These are phyloP conservation scores for Paratrypauchen microcephalus DNA, from an alignment of 2,797 vertebrate genomes.

Conservation along the genomic window DNA sequence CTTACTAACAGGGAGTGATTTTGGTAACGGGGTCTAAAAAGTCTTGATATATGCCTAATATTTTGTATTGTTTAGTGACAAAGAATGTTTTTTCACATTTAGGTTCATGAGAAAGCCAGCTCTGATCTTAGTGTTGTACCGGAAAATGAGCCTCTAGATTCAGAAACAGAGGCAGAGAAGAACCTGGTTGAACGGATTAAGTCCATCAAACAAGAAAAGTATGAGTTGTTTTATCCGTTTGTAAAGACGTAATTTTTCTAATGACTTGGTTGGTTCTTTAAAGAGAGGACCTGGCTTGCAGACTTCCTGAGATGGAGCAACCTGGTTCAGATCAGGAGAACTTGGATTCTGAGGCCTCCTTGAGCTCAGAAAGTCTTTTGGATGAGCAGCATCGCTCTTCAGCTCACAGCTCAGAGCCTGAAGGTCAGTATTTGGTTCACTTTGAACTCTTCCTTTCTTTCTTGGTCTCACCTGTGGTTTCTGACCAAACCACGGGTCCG, in stretches of 20 bases:
- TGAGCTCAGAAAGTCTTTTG: conserved; percentile 94
- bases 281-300: conserved; percentile 93
- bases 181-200: conserved; percentile 90
- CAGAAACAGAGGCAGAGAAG: conserved; percentile 82
- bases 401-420: conserved; percentile 73
- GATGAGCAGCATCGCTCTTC: conserved; percentile 81
- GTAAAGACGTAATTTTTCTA: not conserved
- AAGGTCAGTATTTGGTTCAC: conserved; percentile 89
- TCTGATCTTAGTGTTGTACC: conserved; percentile 76
- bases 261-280: not conserved
- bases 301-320: conserved; percentile 93
- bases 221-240: conserved; percentile 26
- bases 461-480: conserved; percentile 62
- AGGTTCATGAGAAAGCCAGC: conserved; percentile 74
- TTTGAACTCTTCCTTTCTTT: conserved; percentile 49
- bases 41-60: conserved; percentile 1
- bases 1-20: conserved; percentile 58
- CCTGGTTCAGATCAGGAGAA: conserved; percentile 95
- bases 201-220: conserved; percentile 98
- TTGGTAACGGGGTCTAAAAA: conserved; percentile 33
- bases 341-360: conserved; percentile 90
- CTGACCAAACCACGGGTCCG: conserved; percentile 67
- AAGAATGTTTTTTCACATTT: conserved; percentile 14
- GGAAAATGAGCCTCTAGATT: conserved; percentile 82
- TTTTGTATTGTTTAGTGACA: not conserved